Conservation (phyloP, 2,113 vertebrate genomes). For the Taxidea taxus region DNA sequence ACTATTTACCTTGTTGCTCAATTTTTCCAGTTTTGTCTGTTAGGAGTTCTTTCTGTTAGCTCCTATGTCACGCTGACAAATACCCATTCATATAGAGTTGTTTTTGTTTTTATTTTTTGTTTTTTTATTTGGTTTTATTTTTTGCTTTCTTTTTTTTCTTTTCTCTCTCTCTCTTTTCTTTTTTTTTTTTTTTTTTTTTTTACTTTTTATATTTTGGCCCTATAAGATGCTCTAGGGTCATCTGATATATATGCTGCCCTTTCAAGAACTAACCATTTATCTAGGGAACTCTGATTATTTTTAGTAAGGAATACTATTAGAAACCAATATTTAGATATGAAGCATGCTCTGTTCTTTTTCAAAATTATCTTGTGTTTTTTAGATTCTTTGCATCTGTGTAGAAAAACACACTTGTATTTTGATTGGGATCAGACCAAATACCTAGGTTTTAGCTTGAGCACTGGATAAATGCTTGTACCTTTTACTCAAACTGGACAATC, state of each 20-base stretch:
- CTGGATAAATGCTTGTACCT: background rate
- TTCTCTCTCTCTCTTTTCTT: background rate
- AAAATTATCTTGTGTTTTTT: background rate
- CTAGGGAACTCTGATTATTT: background rate
- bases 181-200: background rate
- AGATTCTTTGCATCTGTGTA: background rate
- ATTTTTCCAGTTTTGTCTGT: background rate
- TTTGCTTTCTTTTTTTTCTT: background rate
- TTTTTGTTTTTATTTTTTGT: background rate
- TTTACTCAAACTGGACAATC: background rate
- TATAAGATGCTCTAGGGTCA: background rate
- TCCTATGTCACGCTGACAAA: background rate
- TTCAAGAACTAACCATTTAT: background rate
- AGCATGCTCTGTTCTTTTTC: background rate
- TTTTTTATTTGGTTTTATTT: too few species aligned
- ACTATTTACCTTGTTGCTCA: background rate
- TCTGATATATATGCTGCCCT: background rate
- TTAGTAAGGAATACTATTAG: background rate
- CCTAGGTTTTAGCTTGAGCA: background rate
- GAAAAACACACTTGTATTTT: background rate
- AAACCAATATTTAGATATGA: background rate
- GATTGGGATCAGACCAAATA: background rate
- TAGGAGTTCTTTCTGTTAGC: background rate
- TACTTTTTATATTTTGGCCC: background rate
- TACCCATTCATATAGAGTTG: background rate